These are phyloP conservation scores for Conus ventricosus DNA, from an alignment of 1,140 invertebrate species.

Conservation along the genomic window DNA sequence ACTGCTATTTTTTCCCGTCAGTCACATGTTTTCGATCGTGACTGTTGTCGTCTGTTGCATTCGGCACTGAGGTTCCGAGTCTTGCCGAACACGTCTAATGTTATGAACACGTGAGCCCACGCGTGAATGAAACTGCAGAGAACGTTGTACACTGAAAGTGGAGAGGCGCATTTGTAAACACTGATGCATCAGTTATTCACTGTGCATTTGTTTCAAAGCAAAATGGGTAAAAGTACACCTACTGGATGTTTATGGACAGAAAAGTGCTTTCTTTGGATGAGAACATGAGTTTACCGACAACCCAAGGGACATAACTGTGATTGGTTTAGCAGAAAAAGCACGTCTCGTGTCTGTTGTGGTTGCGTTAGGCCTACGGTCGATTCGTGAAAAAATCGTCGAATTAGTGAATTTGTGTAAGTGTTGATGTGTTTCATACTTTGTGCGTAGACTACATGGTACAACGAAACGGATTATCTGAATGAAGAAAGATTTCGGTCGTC, in stretches of 20 bases:
- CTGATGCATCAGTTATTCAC: background rate
- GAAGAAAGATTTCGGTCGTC: background rate
- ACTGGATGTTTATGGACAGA: background rate
- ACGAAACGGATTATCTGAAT: background rate
- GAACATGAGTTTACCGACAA: background rate
- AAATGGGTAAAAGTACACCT: background rate
- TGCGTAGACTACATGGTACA: too few species aligned
- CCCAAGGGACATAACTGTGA: background rate
- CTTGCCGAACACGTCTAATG: background rate
- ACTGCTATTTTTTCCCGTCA: background rate
- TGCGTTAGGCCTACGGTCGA: too few species aligned
- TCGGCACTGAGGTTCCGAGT: background rate
- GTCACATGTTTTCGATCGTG: background rate
- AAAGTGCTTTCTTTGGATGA: background rate
- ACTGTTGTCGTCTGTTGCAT: background rate
- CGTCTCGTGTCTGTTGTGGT: too few species aligned
- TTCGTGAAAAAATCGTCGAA: too few species aligned
- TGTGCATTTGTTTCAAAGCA: background rate
- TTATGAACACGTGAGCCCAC: background rate
- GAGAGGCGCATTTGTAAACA: background rate
- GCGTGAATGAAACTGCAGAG: background rate
- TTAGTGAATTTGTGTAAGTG: too few species aligned
- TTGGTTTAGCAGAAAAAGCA: too few species aligned
- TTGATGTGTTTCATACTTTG: too few species aligned
- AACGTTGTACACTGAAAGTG: background rate